These are phyloP conservation scores for Philaenus spumarius DNA, from an alignment of 1,140 invertebrate genomes.

Conservation along the genomic window DNA sequence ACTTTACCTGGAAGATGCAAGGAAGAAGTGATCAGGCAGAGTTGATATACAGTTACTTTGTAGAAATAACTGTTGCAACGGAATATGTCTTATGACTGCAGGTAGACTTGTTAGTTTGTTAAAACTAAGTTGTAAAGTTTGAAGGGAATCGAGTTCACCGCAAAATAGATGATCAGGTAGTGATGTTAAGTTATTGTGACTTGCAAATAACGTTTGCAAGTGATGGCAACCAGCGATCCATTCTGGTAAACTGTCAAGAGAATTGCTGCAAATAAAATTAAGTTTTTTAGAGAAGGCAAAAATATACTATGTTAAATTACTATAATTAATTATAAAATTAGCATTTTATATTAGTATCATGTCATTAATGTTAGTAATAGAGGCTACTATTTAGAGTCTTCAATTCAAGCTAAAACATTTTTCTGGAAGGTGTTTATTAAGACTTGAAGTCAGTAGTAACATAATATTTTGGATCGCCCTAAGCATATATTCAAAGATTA, in stretches of 20 bases:
- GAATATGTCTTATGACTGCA: constrained; percentile 51
- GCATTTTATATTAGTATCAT: too few species aligned
- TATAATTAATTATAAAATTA: too few species aligned
- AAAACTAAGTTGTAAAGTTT: constrained; percentile 64
- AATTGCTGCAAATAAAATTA: constrained; percentile 47
- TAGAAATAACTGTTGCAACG: constrained; percentile 61
- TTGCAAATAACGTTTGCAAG: constrained; percentile 62
- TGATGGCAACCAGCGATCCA: constrained; percentile 71
- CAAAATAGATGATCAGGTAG: constrained; percentile 65
- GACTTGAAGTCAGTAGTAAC: too few species aligned
- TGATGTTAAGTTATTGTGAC: constrained; percentile 61
- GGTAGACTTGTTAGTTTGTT: constrained; percentile 66
- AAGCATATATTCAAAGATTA: too few species aligned
- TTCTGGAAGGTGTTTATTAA: too few species aligned
- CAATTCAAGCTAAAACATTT: too few species aligned
- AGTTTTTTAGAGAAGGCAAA: too few species aligned
- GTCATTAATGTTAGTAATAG: too few species aligned
- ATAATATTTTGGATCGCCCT: too few species aligned
- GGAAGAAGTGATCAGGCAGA: constrained; percentile 68
- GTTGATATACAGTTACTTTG: constrained; percentile 68
- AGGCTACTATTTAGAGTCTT: too few species aligned
- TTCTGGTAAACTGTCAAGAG: constrained; percentile 62
- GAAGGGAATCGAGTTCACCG: constrained; percentile 58
- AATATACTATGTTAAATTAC: background rate
- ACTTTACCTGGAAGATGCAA: constrained; percentile 48